phyloP scores from a whole-genome alignment of 1,140 invertebrate species.

The Drosophila chauvacae region DNA sequence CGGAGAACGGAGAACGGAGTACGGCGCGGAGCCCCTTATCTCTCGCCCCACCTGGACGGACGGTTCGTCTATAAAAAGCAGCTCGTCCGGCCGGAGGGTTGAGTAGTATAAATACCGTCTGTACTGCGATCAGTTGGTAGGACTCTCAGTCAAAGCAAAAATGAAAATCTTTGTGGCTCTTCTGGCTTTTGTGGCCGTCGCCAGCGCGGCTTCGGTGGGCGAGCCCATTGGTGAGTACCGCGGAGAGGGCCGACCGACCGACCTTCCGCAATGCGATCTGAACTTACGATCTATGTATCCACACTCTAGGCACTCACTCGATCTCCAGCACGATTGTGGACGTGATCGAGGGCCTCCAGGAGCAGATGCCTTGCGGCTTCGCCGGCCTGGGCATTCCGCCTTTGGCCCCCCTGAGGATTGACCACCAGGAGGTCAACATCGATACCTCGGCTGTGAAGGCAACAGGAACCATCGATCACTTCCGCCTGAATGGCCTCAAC shows the following conservation, averaged over 20 bases:
- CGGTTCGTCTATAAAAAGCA: conserved; percentile 73
- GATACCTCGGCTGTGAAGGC: conserved; percentile 55
- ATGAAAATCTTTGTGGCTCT: conserved; percentile 59
- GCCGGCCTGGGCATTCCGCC: conserved; percentile 71
- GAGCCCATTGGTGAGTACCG: conserved; percentile 60
- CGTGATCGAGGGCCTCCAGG: conserved; percentile 51
- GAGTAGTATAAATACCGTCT: conserved; percentile 78
- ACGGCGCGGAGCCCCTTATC: conserved; percentile 49
- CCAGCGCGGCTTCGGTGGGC: conserved; percentile 58
- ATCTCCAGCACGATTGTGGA: conserved; percentile 69
- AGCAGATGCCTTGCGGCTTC: conserved; percentile 83
- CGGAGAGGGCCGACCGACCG: too few species aligned
- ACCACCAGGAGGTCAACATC: conserved; percentile 67
- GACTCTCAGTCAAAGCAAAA: conserved; percentile 58
- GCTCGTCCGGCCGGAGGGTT: conserved; percentile 8
- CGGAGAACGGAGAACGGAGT: conserved; percentile 5
- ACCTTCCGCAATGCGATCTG: too few species aligned
- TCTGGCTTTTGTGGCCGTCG: conserved; percentile 70
- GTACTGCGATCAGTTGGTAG: conserved; percentile 65
- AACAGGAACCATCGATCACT: conserved; percentile 67
- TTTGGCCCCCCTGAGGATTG: conserved; percentile 69
- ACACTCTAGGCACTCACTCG: conserved; percentile 42
- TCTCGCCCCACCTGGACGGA: conserved; percentile 11
- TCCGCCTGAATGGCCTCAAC: conserved; percentile 77
- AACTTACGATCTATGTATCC: not conserved